These are phyloP conservation scores for Phaenicophaeus curvirostris DNA, from an alignment of 2,797 vertebrate species.

Conservation along the genomic window DNA sequence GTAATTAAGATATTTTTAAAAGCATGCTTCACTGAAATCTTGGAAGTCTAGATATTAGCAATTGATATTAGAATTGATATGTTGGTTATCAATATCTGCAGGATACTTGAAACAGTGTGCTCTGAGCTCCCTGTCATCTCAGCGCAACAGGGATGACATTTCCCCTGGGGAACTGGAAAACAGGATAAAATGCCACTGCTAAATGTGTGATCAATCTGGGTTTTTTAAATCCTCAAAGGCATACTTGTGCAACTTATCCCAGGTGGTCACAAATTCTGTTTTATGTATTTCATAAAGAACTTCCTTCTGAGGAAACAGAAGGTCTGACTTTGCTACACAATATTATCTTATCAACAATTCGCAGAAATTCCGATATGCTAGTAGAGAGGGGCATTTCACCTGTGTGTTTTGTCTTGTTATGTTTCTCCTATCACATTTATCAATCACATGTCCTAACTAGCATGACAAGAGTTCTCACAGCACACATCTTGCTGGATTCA, in stretches of 20 bases:
- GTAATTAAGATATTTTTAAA: neutral
- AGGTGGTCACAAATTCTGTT: neutral
- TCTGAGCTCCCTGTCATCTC: neutral
- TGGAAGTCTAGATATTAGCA: neutral
- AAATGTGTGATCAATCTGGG: neutral
- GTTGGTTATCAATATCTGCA: neutral
- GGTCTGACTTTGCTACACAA: neutral
- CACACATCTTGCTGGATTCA: neutral
- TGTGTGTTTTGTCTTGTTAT: neutral
- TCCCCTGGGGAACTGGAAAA: neutral
- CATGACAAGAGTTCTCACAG: neutral
- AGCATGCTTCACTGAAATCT: neutral
- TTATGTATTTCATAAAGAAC: neutral
- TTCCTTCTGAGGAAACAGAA: slow-evolving; percentile 6
- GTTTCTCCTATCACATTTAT: neutral
- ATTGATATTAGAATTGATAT: neutral
- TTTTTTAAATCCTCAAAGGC: neutral
- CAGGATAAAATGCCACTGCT: neutral
- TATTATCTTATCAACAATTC: neutral
- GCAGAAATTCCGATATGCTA: neutral
- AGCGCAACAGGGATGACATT: neutral
- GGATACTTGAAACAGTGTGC: neutral
- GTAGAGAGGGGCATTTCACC: neutral
- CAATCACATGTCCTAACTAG: neutral
- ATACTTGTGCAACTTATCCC: neutral